Evolutionary conservation across 1,140 invertebrate species (phyloP).

Genomic region (Aphidius ervi): DNA sequence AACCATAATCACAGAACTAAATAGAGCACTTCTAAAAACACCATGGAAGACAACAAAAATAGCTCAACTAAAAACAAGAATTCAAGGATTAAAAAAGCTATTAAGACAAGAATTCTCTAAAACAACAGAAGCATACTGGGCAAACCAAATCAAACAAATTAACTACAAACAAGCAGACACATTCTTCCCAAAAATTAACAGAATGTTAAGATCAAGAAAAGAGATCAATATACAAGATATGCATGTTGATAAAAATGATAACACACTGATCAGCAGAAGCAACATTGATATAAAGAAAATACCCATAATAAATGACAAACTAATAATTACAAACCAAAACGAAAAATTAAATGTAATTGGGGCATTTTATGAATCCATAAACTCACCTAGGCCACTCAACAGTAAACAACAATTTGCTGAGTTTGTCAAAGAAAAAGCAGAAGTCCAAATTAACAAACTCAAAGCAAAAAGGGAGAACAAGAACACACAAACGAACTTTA

Average conservation of each 20-base stretch:
- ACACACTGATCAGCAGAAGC: neutral
- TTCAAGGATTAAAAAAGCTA: neutral
- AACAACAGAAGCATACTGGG: neutral
- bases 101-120: constrained; percentile 3
- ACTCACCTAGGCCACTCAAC: constrained; percentile 16
- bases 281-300: neutral
- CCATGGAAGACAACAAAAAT: neutral
- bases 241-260: neutral
- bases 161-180: constrained; percentile 3
- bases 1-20: neutral
- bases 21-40: neutral
- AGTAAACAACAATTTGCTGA: neutral
- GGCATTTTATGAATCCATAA: constrained; percentile 11
- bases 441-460: neutral
- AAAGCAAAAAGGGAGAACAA: neutral
- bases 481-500: neutral
- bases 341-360: constrained; percentile 18
- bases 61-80: neutral
- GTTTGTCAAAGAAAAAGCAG: neutral
- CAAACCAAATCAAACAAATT: constrained; percentile 6
- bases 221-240: neutral
- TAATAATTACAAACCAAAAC: neutral
- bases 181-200: constrained; percentile 18
- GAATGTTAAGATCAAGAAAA: constrained; percentile 7
- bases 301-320: constrained; percentile 5